phyloP scores from a whole-genome alignment of 2,888 invertebrate species.

The Ypsolopha sequella region DNA sequence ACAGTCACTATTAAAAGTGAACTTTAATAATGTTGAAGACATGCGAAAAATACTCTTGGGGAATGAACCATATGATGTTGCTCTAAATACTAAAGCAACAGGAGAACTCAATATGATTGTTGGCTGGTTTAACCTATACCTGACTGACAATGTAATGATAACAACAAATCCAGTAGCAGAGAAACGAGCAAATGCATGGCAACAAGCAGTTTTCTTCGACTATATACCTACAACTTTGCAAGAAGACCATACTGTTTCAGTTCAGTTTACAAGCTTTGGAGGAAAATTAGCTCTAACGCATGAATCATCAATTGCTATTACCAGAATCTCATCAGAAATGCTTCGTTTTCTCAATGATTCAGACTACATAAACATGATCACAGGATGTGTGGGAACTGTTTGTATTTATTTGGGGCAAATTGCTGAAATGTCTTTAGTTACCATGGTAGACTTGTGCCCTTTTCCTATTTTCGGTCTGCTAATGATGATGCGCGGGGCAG shows the following conservation, averaged over 20 bases:
- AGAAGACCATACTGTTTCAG: slow-evolving; percentile 30
- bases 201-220: slow-evolving; percentile 80
- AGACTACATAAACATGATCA: slow-evolving; percentile 48
- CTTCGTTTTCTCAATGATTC: slow-evolving; percentile 63
- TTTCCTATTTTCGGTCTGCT: slow-evolving; percentile 74
- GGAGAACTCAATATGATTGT: slow-evolving; percentile 75
- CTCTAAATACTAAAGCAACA: slow-evolving; percentile 38
- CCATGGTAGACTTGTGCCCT: slow-evolving; percentile 70
- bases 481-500: slow-evolving; percentile 60
- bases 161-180: slow-evolving; percentile 71
- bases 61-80: slow-evolving; percentile 38
- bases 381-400: slow-evolving; percentile 36
- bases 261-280: slow-evolving; percentile 40
- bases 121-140: slow-evolving; percentile 80
- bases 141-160: slow-evolving; percentile 72
- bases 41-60: slow-evolving; percentile 44
- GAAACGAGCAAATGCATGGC: slow-evolving; percentile 76
- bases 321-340: slow-evolving; percentile 34
- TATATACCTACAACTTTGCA: slow-evolving; percentile 38
- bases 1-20: slow-evolving; percentile 63
- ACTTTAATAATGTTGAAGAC: slow-evolving; percentile 72
- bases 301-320: slow-evolving; percentile 21
- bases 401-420: slow-evolving; percentile 48
- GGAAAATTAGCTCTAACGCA: slow-evolving; percentile 44
- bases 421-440: slow-evolving; percentile 31